Conservation (phyloP, 1,140 invertebrate genomes). For the Bombus picipes region DNA sequence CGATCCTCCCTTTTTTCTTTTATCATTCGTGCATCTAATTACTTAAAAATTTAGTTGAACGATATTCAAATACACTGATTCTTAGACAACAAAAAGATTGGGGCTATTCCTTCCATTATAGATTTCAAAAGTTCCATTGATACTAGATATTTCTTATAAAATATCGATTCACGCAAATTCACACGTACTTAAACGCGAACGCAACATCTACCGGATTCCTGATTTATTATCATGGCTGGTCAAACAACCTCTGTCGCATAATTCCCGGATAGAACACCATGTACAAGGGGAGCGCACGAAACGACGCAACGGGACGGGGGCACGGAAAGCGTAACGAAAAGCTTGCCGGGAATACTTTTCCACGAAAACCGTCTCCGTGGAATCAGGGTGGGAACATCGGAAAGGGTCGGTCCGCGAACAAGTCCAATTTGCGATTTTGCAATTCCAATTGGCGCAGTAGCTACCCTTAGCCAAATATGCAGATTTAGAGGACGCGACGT, state of each 20-base stretch:
- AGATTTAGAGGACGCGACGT: constrained; percentile 61
- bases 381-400: constrained; percentile 28
- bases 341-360: constrained; percentile 67
- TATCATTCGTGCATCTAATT: constrained; percentile 41
- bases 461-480: constrained; percentile 72
- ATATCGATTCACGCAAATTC: neutral
- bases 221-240: neutral
- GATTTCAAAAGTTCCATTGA: neutral
- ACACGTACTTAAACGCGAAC: neutral
- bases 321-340: constrained; percentile 43
- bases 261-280: constrained; percentile 6
- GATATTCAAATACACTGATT: too few species aligned
- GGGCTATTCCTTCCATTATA: neutral
- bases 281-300: neutral
- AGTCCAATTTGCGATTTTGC: constrained; percentile 77
- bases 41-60: constrained; percentile 11
- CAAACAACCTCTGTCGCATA: constrained; percentile 4
- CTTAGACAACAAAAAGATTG: too few species aligned
- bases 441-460: constrained; percentile 74
- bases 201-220: neutral
- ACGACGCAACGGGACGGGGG: neutral
- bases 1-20: constrained; percentile 59
- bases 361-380: constrained; percentile 30
- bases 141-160: neutral
- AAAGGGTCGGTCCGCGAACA: constrained; percentile 64